Base-by-base conservation (phyloP, 2,113 vertebrate species). In the Sialia sialis region DNA sequence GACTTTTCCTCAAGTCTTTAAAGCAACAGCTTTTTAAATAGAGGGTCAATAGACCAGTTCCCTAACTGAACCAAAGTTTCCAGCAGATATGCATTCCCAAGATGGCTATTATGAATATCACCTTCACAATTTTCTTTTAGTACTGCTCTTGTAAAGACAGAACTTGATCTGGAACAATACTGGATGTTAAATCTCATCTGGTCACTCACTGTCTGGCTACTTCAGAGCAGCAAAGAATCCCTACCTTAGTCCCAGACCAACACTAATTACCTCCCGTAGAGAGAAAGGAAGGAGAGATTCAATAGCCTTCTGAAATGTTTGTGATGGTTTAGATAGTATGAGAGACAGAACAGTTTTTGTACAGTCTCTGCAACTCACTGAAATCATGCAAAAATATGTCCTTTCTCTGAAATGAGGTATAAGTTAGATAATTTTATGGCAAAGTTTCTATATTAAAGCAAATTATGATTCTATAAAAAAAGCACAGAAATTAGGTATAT, bases 221-320 rank as follows among this genome's bases (percentile, higher is more conserved):
- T 14, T 48, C 60, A 51, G 26, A 46, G 30, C 8, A 44, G 6
- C 30, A 69, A 54, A 69, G 80, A 73, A 32, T n/a, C 22, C 73
- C 20, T 23, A 21, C 3, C 10, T 66, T 68, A 23, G 36, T 76
- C 18, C 15, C 18, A 64, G 16, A 39, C 10, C 39, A 86, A 30
- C 7, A 60, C 18, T 9, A 13, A 27, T 58, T 51, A 34, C 8
- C 2, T 5, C 0, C 10, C 14, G 27, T 69, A 69, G 63, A 69
- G 7, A 7, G 7, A 72, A 68, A 55, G 11, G 8, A 29, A 43
- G 36, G 36, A 56, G 36, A 43, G 6, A 32, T 34, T 79, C 39
- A 69, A 14, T 5, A 34, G 0, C 1, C 6, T 70, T 70, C 19
- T 49, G 34, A 67, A 56, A 36, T 16, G 6, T 0, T 0, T 55